A percentile compares a stretch with the other conserved stretches of the same genome.
phyloP scores from a whole-genome alignment of 2,113 vertebrate species.

The Vimba vimba region DNA sequence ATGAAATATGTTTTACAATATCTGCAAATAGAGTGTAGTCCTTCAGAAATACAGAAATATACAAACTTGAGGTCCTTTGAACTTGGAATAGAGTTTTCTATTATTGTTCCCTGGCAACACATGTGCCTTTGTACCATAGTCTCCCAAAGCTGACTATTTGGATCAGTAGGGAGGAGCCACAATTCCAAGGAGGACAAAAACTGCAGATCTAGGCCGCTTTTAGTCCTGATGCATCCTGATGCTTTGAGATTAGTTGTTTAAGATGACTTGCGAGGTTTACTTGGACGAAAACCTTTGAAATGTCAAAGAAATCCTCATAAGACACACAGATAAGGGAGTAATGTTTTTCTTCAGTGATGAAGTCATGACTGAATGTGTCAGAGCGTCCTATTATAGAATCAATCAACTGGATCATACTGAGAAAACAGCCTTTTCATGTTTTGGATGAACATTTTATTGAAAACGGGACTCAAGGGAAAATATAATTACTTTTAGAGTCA shows the following conservation, averaged over 20 bases:
- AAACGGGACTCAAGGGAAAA: too few species aligned
- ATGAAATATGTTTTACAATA: slow-evolving; percentile 67
- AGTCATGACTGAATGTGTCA: slow-evolving; percentile 38
- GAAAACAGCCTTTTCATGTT: slow-evolving; percentile 12
- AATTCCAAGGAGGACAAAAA: slow-evolving; percentile 76
- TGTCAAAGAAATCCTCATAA: slow-evolving; percentile 69
- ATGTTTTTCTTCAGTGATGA: slow-evolving; percentile 64
- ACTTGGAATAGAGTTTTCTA: slow-evolving; percentile 66
- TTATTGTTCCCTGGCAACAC: slow-evolving; percentile 76
- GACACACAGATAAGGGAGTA: slow-evolving; percentile 65
- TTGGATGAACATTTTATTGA: too few species aligned
- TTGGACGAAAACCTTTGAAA: slow-evolving; percentile 71
- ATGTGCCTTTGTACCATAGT: slow-evolving; percentile 67
- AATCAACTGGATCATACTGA: slow-evolving; percentile 26
- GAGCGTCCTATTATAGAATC: slow-evolving; percentile 37
- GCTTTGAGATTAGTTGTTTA: slow-evolving; percentile 70
- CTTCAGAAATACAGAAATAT: slow-evolving; percentile 42
- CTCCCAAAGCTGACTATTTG: slow-evolving; percentile 75
- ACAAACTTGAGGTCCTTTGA: slow-evolving; percentile 70
- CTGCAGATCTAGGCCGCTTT: slow-evolving; percentile 74
- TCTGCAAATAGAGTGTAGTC: slow-evolving; percentile 58
- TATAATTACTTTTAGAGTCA: too few species aligned
- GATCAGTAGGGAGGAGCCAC: slow-evolving; percentile 73
- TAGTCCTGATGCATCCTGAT: slow-evolving; percentile 68
- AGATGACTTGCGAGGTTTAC: slow-evolving; percentile 63